A percentile compares a stretch with the other conserved stretches of the same genome.
Conservation (phyloP, 2,797 vertebrate genomes). For the Chiloscyllium punctatum region DNA sequence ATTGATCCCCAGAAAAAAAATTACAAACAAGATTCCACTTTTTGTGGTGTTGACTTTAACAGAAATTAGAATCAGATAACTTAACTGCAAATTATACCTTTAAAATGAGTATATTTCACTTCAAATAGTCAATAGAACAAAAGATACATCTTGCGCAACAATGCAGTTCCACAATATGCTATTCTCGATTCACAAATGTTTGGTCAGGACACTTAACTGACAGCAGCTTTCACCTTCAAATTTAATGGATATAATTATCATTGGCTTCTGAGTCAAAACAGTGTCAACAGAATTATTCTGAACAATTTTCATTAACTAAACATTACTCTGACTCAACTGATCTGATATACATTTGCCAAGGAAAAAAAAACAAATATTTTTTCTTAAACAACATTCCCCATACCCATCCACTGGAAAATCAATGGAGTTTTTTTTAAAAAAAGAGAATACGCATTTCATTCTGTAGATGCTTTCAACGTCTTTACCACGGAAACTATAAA, state of each 20-base stretch:
- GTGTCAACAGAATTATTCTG: background rate
- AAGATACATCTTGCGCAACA: too few species aligned
- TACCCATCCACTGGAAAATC: background rate
- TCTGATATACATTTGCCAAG: background rate
- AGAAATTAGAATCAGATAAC: background rate
- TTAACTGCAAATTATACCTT: background rate
- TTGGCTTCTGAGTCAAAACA: background rate
- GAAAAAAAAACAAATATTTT: background rate
- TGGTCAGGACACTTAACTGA: background rate
- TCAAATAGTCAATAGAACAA: too few species aligned
- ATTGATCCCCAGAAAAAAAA: background rate
- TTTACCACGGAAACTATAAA: background rate
- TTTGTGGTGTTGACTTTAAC: background rate
- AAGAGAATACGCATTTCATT: background rate
- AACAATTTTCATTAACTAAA: background rate
- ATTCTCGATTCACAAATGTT: background rate
- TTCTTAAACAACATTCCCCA: background rate
- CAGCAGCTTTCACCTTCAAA: background rate
- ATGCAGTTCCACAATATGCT: background rate
- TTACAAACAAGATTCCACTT: background rate
- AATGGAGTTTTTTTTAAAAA: background rate
- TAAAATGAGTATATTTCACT: too few species aligned
- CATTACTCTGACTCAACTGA: background rate
- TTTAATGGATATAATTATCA: background rate
- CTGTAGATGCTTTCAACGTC: background rate